Evolutionary conservation across 2,113 vertebrate species (phyloP).

Genomic region (Anarrhichthys ocellatus): DNA sequence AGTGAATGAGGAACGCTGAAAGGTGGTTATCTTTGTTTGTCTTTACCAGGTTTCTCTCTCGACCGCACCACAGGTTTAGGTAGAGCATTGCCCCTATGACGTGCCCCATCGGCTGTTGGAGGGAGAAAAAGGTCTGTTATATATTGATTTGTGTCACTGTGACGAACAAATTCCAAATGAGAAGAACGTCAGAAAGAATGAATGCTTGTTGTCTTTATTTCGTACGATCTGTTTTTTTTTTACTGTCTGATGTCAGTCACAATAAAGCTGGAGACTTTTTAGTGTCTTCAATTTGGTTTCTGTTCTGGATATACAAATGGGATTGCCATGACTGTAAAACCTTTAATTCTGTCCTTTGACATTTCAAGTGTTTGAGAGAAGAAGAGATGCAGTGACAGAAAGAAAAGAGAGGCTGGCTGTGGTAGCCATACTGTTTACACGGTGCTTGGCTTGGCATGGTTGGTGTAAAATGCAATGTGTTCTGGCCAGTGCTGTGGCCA

Average conservation of each 20-base stretch:
- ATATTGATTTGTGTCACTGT: slow-evolving; percentile 16
- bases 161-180: slow-evolving; percentile 40
- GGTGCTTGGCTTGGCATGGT: slow-evolving; percentile 58
- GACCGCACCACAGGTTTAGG: slow-evolving; percentile 67
- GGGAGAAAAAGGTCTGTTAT: slow-evolving; percentile 74
- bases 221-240: background rate
- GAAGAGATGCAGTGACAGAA: slow-evolving; percentile 23
- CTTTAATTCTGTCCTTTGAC: slow-evolving; percentile 21
- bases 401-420: slow-evolving; percentile 21
- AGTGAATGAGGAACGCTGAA: slow-evolving; percentile 63
- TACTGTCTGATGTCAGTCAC: background rate
- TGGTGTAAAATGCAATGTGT: slow-evolving; percentile 69
- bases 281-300: slow-evolving; percentile 27
- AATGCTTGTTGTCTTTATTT: background rate
- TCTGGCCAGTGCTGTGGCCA: slow-evolving; percentile 61
- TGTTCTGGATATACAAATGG: slow-evolving; percentile 35
- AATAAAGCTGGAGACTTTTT: slow-evolving; percentile 20
- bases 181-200: slow-evolving; percentile 24
- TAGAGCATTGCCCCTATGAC: slow-evolving; percentile 69
- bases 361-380: slow-evolving; percentile 40
- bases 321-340: slow-evolving; percentile 24
- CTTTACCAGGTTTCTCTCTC: slow-evolving; percentile 79
- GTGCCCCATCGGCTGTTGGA: slow-evolving; percentile 69
- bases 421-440: slow-evolving; percentile 35
- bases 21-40: slow-evolving; percentile 53